These are phyloP conservation scores for Ectropis crepuscularia DNA, from an alignment of 2,888 invertebrate genomes.

Conservation along the genomic window DNA sequence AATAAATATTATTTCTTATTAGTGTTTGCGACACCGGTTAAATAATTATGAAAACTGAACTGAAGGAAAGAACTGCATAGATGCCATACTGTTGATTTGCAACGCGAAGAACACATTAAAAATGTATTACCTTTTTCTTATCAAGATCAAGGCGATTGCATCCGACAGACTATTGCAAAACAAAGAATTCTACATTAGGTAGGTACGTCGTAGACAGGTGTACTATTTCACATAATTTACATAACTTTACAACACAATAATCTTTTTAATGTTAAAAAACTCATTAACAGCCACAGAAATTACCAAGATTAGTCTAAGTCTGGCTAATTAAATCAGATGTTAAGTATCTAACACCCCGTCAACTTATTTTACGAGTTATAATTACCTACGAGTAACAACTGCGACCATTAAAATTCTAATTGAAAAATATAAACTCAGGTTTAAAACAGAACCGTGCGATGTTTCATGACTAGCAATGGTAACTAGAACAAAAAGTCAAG, in stretches of 20 bases:
- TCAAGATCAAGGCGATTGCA: slow-evolving; percentile 38
- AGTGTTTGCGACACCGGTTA: too few relatives aligned
- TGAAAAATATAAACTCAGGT: neutral
- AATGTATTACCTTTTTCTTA: slow-evolving; percentile 35
- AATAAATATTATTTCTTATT: too few relatives aligned
- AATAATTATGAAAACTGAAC: too few relatives aligned
- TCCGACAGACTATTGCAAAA: slow-evolving; percentile 27
- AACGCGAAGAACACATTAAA: slow-evolving; percentile 12
- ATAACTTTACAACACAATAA: slow-evolving; percentile 12
- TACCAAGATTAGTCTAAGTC: slow-evolving; percentile 4
- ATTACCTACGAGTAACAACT: slow-evolving; percentile 3
- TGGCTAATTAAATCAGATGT: slow-evolving; percentile 7
- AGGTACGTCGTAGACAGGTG: slow-evolving; percentile 17
- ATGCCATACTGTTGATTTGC: slow-evolving; percentile 5
- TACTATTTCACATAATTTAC: slow-evolving; percentile 29
- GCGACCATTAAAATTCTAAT: neutral
- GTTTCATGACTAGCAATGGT: too few relatives aligned
- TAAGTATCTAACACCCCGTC: slow-evolving; percentile 7
- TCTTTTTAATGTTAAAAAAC: slow-evolving; percentile 21
- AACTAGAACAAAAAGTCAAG: too few relatives aligned
- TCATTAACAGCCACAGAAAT: slow-evolving; percentile 13
- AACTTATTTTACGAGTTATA: slow-evolving; percentile 12
- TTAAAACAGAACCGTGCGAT: too few relatives aligned
- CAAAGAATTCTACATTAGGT: slow-evolving; percentile 17
- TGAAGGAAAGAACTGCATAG: neutral